Base-by-base conservation (phyloP, 2,113 vertebrate species). In the Chaetodon auriga region DNA sequence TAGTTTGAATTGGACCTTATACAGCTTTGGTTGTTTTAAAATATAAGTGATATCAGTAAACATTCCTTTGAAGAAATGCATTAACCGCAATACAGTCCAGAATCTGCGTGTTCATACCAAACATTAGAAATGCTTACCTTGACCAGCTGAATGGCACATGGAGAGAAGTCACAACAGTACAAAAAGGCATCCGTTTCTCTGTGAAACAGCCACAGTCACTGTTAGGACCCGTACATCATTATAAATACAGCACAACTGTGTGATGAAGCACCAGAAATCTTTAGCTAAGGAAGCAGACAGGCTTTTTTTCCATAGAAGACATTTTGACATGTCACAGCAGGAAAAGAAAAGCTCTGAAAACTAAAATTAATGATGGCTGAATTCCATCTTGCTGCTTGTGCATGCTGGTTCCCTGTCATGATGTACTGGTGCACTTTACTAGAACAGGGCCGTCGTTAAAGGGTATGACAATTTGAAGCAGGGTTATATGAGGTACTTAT, bases 141-240 rank as follows among this genome's bases (percentile, higher is more conserved):
- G 61, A 98, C 94, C 76, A 98, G 93, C 79, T 96, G 95, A 89
- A 98, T 94, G 35, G 97, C 97, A 91, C 82, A 90, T 69, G 95
- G 90, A 72, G 97, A 97, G 92, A 99, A 98, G 95, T 99, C 97
- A 95, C 97, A 99, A 85, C 97, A 98, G 93, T 97, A 98, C 2
- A 99, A 87, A 93, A 98, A 99, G 46, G 92, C 91, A 69, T 93
- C 92, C 54, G 93, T 95, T 82, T 88, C 84, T 88, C 95, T 96
- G 89, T 93, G 93, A 93, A 89, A 86, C 87, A 95, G 7, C 76
- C 30, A 75, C 11, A 84, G 43, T 2, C 58, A 81, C 6, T 48
- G 48, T 35, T 75, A 36, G n/a, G 35, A 18, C 19, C 12, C 1
- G 23, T 18, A 23, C 76, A 81, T 74, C 4, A 81, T 41, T 21